Base-by-base conservation (phyloP, 2,113 vertebrate genomes). In the Emydura subglobosa region DNA sequence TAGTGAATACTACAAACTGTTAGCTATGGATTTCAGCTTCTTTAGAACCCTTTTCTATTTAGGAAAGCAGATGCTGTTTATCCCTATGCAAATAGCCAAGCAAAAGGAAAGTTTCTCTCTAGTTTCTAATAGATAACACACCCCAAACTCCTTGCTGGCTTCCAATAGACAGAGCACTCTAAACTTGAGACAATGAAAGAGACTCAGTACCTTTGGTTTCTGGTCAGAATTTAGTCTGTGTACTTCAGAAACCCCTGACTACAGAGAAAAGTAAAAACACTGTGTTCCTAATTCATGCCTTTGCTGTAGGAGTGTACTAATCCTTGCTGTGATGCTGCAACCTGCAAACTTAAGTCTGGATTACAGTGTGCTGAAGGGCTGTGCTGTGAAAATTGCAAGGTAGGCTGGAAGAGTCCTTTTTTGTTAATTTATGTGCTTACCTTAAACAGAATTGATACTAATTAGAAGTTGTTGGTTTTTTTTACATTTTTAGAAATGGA, bases 361-460 rank as follows among this genome's bases (percentile, higher is more conserved):
- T 98, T 99, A 0, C 82, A 94, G 1, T 99, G 99, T 13, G 98
- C 98, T 51, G 85, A 98, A 2, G 99, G 99, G 10, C 51, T 42
- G 11, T 99, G 99, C 97, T 99, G 99, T 87, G 57, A 97, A 3
- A 97, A 98, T 50, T 99, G 99, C 95, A 98, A 99, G 98, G 99
- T 99, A 90, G 61, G 94, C 91, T 85, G 1, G 49, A 31, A 11
- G 44, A 78, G 6, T 11, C 42, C 25, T 47, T 47, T 50, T 79
- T 78, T 50, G 21, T 53, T 79, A 10, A 92, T 61, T 24, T 50
- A 47, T 78, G 12, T 44, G 27, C 74, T 47, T 78, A 47, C 29
- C 13, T 76, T 76, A 14, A 42, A 34, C 65, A 72, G 51, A 53
- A 57, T 4, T 80, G 14, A 8, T 82, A 13, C 2, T 2, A 1